These are phyloP conservation scores for Papilio helenus DNA, from an alignment of 1,140 invertebrate species.

Conservation along the genomic window DNA sequence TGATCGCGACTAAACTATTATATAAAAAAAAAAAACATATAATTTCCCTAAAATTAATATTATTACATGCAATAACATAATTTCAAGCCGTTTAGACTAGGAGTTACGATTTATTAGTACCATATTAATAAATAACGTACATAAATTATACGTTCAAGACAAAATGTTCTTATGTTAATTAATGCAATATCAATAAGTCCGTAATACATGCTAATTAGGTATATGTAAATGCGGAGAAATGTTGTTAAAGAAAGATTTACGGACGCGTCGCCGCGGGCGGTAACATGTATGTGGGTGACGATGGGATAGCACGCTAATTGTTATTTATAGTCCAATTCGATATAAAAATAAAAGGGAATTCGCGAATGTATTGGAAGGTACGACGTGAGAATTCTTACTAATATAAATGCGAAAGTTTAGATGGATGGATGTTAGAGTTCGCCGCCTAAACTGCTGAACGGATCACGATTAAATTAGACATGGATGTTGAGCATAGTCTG, in stretches of 20 bases:
- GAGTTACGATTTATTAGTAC: neutral
- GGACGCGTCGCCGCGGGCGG: conserved; percentile 16
- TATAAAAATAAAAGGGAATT: neutral
- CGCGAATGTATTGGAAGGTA: neutral
- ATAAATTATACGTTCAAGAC: conserved; percentile 5
- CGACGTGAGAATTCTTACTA: too few species aligned
- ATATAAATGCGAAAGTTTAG: too few species aligned
- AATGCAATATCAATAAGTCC: conserved; percentile 11
- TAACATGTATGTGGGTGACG: conserved; percentile 17
- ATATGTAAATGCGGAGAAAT: conserved; percentile 24
- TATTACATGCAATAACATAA: too few species aligned
- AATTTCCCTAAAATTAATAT: too few species aligned
- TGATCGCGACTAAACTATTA: too few species aligned
- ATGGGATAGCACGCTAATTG: neutral
- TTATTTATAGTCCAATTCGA: neutral
- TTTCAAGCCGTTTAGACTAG: neutral
- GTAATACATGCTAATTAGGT: conserved; percentile 22
- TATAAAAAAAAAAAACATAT: too few species aligned
- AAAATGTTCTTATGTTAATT: conserved; percentile 23
- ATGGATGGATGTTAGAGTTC: too few species aligned
- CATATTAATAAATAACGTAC: neutral
- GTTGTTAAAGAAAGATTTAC: conserved; percentile 26
- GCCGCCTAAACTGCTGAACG: too few species aligned
- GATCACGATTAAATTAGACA: too few species aligned
- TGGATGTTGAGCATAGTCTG: too few species aligned